Percentiles rank a stretch among this genome's conserved stretches.
Evolutionary conservation across 2,888 invertebrate genomes (phyloP).

Genomic region (Chrysolina americana): DNA sequence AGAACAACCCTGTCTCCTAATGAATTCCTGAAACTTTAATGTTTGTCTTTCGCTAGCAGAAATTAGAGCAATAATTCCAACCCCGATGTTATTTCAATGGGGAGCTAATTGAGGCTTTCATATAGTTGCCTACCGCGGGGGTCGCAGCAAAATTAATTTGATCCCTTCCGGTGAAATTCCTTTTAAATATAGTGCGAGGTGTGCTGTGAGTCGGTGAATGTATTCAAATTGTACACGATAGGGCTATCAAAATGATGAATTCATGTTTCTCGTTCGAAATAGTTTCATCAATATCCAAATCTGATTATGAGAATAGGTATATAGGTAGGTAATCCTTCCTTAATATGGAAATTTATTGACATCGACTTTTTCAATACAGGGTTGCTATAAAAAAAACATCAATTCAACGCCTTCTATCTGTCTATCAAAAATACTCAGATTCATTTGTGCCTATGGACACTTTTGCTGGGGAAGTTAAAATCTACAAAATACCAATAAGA

Average conservation of each 20-base stretch:
- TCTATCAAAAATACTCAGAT: no score
- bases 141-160: conserved; percentile 13
- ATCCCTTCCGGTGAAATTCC: conserved; percentile 19
- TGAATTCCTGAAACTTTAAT: background rate
- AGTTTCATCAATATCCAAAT: no score
- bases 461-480: no score
- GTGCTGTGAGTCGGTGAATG: background rate
- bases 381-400: no score
- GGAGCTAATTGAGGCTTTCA: conserved; percentile 20
- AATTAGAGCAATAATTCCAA: conserved; percentile 5
- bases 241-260: background rate
- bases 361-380: no score
- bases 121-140: background rate
- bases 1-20: background rate
- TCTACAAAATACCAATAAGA: no score
- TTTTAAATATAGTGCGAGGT: conserved; percentile 11
- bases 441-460: no score
- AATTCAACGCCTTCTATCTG: no score
- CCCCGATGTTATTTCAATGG: conserved; percentile 21
- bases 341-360: no score
- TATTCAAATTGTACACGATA: conserved; percentile 6
- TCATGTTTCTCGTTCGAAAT: no score
- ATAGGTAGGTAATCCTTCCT: no score
- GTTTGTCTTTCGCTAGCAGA: conserved; percentile 4
- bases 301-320: no score